Percentiles rank a stretch among this genome's conserved stretches.
phyloP scores from a whole-genome alignment of 1,140 invertebrate genomes.

The Hirudo medicinalis region DNA sequence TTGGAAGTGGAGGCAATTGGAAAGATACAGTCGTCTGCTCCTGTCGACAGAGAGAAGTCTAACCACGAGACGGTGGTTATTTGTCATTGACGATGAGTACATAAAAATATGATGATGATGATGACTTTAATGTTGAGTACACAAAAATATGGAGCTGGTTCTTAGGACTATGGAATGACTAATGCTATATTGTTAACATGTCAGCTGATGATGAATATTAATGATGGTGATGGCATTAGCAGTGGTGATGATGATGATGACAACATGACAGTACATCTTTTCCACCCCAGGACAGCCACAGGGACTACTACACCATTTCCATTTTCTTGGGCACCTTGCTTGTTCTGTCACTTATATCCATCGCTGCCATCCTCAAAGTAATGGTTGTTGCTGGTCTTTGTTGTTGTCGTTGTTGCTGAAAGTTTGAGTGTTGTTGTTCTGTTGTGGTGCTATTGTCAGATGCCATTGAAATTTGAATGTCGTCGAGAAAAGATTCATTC shows the following conservation, averaged over 20 bases:
- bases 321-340: slow-evolving; percentile 38
- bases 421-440: too few species aligned
- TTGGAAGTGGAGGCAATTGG: slow-evolving; percentile 14
- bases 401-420: too few species aligned
- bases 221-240: not conserved
- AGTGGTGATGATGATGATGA: not conserved
- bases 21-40: slow-evolving; percentile 1
- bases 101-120: too few species aligned
- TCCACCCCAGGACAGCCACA: slow-evolving; percentile 22
- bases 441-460: too few species aligned
- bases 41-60: not conserved
- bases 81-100: too few species aligned
- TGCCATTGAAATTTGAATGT: too few species aligned
- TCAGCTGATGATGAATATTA: not conserved
- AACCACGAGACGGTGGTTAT: not conserved
- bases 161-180: not conserved
- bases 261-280: not conserved
- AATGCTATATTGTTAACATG: not conserved
- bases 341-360: slow-evolving; percentile 32
- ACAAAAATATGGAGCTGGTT: not conserved
- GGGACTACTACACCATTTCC: slow-evolving; percentile 36
- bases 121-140: not conserved
- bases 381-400: too few species aligned
- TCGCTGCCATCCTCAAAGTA: slow-evolving; percentile 34
- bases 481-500: too few species aligned